Base-by-base conservation (phyloP, 2,797 vertebrate genomes). In the Poecilia wingei region DNA sequence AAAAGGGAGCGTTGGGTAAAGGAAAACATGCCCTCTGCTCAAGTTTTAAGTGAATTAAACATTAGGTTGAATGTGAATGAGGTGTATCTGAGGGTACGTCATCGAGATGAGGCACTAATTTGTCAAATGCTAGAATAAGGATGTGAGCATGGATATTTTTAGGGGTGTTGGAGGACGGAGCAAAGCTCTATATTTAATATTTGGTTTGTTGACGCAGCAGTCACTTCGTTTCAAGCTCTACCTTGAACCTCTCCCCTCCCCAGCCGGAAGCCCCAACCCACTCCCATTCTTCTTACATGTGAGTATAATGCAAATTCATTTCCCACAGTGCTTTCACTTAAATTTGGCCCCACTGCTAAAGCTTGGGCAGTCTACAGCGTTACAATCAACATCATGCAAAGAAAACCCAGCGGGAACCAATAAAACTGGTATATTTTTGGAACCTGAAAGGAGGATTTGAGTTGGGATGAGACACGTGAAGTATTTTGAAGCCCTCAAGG, bases 391-490 rank as follows among this genome's bases (percentile, higher is more conserved):
- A 92, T 88, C 72, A 78, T 71, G 79, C 89, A 92, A 91, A 87
- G 88, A 82, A 88, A 91, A 84, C 91, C 95, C 95, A 82, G 87
- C 85, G 93, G 94, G 86, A 75, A 90, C 83, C 89, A 93, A 94
- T 90, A 95, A 93, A 70, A 95, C 94, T 85, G 90, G 91, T 94
- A 95, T 95, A 95, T 96, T 96, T 95, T 93, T 87, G 88, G 94
- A 93, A 93, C 80, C 91, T 83, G 90, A 93, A 95, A 91, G 86
- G 87, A 92, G 92, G 92, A 92, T 94, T 91, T 92, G 93, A 91
- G 94, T 93, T 94, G 88, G 87, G 92, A 87, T 93, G 87, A 94
- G 95, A 95, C 93, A 93, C 89, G 92, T 91, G 93, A 95, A 95
- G 93, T 95, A 92, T 89, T 93, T 94, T 94, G 95, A 90, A 87